Evolutionary conservation across 2,888 invertebrate species (phyloP).

Genomic region (Eristalis pertinax): DNA sequence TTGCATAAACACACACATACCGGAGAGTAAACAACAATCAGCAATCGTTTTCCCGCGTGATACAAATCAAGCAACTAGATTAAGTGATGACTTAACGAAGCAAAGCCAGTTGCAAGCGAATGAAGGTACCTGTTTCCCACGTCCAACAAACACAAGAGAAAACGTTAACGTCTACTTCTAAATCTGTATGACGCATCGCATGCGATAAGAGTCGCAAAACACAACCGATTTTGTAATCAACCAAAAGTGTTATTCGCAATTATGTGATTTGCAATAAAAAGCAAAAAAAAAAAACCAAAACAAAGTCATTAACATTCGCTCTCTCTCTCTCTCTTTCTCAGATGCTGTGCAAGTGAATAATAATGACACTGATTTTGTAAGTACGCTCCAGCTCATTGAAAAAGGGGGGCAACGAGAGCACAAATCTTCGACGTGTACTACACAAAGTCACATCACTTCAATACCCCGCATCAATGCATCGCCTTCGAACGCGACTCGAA

Average conservation of each 20-base stretch:
- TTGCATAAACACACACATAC: neutral
- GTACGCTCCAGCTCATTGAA: neutral
- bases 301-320: neutral
- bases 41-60: neutral
- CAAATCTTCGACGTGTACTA: neutral
- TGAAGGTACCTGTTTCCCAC: neutral
- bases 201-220: neutral
- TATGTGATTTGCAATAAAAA: neutral
- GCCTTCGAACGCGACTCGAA: slow-evolving; percentile 67
- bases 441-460: slow-evolving; percentile 11
- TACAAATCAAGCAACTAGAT: neutral
- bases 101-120: slow-evolving; percentile 1
- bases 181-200: neutral
- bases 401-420: neutral
- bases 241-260: neutral
- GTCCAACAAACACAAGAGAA: neutral
- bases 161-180: neutral
- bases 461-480: slow-evolving; percentile 64
- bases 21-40: neutral
- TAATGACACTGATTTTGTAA: neutral
- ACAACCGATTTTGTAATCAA: neutral
- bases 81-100: too few species aligned
- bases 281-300: neutral
- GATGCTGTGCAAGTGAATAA: neutral
- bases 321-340: neutral